A percentile compares a stretch with the other conserved stretches of the same genome.
Evolutionary conservation across 2,113 vertebrate genomes (phyloP).

Genomic region (Oryzias melastigma): DNA sequence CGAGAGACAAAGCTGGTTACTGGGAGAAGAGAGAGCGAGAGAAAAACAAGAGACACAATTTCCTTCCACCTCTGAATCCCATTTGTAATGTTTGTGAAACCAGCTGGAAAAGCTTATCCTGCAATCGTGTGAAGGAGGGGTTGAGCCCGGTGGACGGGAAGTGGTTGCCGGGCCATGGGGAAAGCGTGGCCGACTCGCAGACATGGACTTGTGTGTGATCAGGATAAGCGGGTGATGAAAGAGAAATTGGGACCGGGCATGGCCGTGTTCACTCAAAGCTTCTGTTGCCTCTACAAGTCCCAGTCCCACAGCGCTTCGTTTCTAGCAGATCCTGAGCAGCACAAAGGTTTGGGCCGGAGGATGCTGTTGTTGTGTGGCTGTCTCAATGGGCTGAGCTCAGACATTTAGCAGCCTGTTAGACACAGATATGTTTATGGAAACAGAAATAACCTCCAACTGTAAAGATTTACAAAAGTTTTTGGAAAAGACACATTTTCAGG

Average conservation of each 20-base stretch:
- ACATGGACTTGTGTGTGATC: slow-evolving; percentile 20
- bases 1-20: slow-evolving; percentile 49
- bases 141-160: slow-evolving; percentile 18
- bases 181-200: slow-evolving; percentile 21
- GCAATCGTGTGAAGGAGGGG: slow-evolving; percentile 7
- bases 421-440: too few species aligned
- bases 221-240: slow-evolving; percentile 27
- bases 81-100: slow-evolving; percentile 66
- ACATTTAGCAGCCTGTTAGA: too few species aligned
- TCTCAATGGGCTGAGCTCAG: too few species aligned
- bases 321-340: slow-evolving; percentile 20
- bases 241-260: slow-evolving; percentile 13
- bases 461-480: too few species aligned
- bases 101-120: slow-evolving; percentile 71
- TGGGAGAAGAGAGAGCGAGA: slow-evolving; percentile 51
- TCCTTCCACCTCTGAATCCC: slow-evolving; percentile 46
- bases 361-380: too few species aligned
- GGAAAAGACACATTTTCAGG: too few species aligned
- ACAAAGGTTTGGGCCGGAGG: slow-evolving; percentile 21
- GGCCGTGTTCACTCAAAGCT: slow-evolving; percentile 50
- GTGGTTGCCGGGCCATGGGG: slow-evolving; percentile 22
- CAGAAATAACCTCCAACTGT: too few species aligned
- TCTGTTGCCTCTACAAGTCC: slow-evolving; percentile 50
- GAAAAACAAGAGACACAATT: slow-evolving; percentile 35
- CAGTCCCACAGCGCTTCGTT: slow-evolving; percentile 53